Percentiles rank a stretch among this genome's conserved stretches.
phyloP scores from a whole-genome alignment of 2,888 invertebrate species.

The Crioceris asparagi region DNA sequence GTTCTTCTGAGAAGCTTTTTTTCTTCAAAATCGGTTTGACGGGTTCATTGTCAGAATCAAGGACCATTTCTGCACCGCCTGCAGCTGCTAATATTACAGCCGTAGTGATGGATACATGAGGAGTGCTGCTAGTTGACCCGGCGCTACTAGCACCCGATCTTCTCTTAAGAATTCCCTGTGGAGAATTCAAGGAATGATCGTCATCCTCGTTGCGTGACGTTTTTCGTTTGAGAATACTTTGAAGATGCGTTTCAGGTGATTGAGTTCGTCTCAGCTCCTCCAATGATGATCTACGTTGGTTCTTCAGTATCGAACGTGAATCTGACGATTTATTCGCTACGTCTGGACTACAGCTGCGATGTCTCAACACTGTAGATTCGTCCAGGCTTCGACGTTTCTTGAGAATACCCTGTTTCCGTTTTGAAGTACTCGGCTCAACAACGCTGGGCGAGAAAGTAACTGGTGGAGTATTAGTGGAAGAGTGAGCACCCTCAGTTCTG shows the following conservation, averaged over 20 bases:
- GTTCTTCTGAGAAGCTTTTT: constrained; percentile 64
- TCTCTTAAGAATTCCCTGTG: constrained; percentile 71
- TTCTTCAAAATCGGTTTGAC: constrained; percentile 75
- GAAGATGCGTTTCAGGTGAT: constrained; percentile 55
- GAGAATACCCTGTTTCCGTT: constrained; percentile 65
- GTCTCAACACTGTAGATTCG: constrained; percentile 59
- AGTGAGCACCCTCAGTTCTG: constrained; percentile 27
- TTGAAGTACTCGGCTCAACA: constrained; percentile 50
- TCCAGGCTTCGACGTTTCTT: constrained; percentile 76
- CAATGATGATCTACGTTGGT: constrained; percentile 55
- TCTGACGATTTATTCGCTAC: constrained; percentile 51
- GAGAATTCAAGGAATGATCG: constrained; percentile 50
- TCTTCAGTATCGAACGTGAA: constrained; percentile 56
- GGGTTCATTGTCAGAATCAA: no score
- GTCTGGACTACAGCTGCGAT: constrained; percentile 61
- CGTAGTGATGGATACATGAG: constrained; percentile 58
- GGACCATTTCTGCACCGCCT: constrained; percentile 40
- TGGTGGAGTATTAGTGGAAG: constrained; percentile 48
- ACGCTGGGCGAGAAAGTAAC: constrained; percentile 74
- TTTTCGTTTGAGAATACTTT: constrained; percentile 60
- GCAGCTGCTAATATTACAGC: constrained; percentile 56
- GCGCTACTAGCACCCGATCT: constrained; percentile 55
- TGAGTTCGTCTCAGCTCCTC: constrained; percentile 56
- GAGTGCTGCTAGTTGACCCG: constrained; percentile 48
- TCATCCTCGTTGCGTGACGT: constrained; percentile 53